phyloP scores from a whole-genome alignment of 1,140 invertebrate species.

The Brachionus manjavacas region DNA sequence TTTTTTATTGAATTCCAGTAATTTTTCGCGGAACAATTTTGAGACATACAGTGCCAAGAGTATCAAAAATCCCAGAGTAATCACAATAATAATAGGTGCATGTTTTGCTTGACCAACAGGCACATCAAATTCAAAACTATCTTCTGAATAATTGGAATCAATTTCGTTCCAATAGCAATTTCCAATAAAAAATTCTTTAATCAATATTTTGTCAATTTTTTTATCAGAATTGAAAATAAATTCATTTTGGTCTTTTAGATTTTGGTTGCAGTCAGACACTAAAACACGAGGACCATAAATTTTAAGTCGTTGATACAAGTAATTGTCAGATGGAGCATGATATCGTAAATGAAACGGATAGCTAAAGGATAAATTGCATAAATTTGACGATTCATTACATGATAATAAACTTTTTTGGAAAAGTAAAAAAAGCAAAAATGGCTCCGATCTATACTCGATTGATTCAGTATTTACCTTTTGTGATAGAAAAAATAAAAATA shows the following conservation, averaged over 20 bases:
- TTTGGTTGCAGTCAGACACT: not conserved
- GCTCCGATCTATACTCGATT: slow-evolving; percentile 1
- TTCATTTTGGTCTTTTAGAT: not conserved
- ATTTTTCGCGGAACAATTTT: not conserved
- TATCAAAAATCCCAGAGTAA: slow-evolving; percentile 16
- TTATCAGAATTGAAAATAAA: not conserved
- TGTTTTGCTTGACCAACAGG: not conserved
- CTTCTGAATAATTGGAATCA: not conserved
- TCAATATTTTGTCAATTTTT: not conserved
- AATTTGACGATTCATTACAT: not conserved
- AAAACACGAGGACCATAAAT: not conserved
- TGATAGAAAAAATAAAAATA: not conserved
- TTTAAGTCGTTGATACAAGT: not conserved
- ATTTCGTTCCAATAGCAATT: not conserved
- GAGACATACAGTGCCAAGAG: not conserved
- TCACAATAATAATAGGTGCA: not conserved
- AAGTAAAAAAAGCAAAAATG: not conserved
- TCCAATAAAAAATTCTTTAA: not conserved
- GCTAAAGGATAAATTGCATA: not conserved
- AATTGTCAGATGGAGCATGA: not conserved
- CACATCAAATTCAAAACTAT: not conserved
- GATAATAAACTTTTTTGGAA: not conserved
- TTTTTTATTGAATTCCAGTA: not conserved
- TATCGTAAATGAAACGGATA: slow-evolving; percentile 13
- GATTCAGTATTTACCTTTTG: slow-evolving; percentile 14